phyloP scores from a whole-genome alignment of 2,113 vertebrate species.

The Protobothrops flavoviridis region DNA sequence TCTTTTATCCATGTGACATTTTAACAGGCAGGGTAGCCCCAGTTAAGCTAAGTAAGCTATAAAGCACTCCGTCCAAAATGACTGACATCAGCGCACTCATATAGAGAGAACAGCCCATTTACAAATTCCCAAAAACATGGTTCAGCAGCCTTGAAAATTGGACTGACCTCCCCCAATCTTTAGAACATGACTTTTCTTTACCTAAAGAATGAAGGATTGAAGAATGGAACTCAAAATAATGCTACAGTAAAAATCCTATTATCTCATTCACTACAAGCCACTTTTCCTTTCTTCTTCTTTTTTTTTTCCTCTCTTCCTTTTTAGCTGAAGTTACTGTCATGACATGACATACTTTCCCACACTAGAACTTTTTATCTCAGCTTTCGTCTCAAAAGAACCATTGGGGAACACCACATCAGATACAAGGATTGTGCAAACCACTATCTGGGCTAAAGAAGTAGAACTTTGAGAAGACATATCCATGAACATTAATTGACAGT shows the following conservation, averaged over 20 bases:
- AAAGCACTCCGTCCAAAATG: constrained; percentile 63
- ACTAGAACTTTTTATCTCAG: background rate
- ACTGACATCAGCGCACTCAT: constrained; percentile 58
- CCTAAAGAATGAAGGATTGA: constrained; percentile 18
- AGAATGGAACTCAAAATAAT: constrained; percentile 4
- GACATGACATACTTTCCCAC: background rate
- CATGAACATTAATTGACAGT: background rate
- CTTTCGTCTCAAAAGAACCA: background rate
- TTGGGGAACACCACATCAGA: background rate
- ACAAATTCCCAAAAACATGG: constrained; percentile 62
- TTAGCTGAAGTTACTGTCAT: background rate
- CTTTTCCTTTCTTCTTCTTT: background rate
- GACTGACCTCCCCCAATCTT: constrained; percentile 51
- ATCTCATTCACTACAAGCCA: background rate
- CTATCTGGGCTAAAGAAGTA: background rate
- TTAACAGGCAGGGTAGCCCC: constrained; percentile 66
- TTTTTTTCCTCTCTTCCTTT: background rate
- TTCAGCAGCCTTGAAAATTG: constrained; percentile 46
- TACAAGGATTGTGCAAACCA: background rate
- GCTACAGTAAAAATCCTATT: constrained; percentile 8
- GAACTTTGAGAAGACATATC: background rate
- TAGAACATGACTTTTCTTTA: constrained; percentile 49
- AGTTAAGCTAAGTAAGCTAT: constrained; percentile 67
- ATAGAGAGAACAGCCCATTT: constrained; percentile 59
- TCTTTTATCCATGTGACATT: constrained; percentile 75